Conservation (phyloP, 2,113 vertebrate genomes). For the Dolichotis patagonum region DNA sequence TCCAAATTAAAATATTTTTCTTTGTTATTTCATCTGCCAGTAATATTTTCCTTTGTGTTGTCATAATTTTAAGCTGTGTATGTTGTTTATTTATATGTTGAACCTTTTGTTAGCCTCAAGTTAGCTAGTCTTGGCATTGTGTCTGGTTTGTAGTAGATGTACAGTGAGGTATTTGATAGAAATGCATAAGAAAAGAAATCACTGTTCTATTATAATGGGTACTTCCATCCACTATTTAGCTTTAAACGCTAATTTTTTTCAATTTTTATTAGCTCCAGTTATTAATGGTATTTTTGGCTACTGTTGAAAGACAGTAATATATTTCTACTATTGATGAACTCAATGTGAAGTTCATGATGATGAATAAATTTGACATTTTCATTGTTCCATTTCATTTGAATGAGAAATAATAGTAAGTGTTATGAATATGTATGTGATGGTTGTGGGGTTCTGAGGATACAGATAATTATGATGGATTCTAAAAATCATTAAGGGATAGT, state of each 20-base stretch:
- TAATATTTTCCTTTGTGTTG: neutral
- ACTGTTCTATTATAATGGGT: neutral
- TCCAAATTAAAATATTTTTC: neutral
- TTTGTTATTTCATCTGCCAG: neutral
- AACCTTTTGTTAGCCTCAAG: neutral
- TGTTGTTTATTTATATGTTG: neutral
- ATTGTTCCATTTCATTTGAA: conserved; percentile 30
- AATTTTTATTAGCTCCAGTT: neutral
- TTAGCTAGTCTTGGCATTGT: neutral
- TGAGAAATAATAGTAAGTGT: neutral
- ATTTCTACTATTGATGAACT: conserved; percentile 14
- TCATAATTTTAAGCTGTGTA: neutral
- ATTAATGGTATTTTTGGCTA: neutral
- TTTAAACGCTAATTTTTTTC: conserved; percentile 18
- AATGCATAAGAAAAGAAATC: neutral
- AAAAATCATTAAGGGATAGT: neutral
- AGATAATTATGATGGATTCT: neutral
- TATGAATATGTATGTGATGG: neutral
- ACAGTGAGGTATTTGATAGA: neutral
- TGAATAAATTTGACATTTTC: conserved; percentile 30
- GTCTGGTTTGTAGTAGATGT: neutral
- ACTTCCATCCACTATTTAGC: neutral
- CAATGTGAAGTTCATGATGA: conserved; percentile 4
- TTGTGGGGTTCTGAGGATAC: neutral
- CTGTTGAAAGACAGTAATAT: neutral